Evolutionary conservation across 2,888 invertebrate species (phyloP), one percentile per base, ranked within the genome.

Genomic region (Andrena bicolor): DNA sequence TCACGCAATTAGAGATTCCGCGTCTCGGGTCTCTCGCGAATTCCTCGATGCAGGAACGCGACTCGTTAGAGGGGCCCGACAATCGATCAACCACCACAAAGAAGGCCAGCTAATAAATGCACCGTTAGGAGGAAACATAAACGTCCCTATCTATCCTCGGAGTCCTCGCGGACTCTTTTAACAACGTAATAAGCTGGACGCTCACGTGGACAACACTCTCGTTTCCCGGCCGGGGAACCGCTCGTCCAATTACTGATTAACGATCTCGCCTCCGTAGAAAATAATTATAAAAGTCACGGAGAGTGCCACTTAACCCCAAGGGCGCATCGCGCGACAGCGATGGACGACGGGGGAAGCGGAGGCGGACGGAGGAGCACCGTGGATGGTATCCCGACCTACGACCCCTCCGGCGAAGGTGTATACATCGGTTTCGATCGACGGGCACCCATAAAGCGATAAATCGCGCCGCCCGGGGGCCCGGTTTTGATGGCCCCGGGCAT

Each of bases 241-340:
- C 83, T 86, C 88, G 87, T 88, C 89, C 90, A 91, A 90, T 90
- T 89, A 86, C 88, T 83, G 86, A 88, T 90, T 90, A 87, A 89
- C 87, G 88, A 90, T 90, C 90, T 91, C 85, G 86, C 89, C 84
- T 82, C 79, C 85, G 84, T 77, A 51, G 85, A 82, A 89, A 90
- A 80, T 89, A 87, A 88, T 90, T 89, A 89, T 89, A 91, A 91
- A 91, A 91, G 89, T 92, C 91, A 87, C 70, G 13, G 88, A 89
- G 91, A 92, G 92, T 90, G 90, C 92, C 93, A 92, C 91, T 92
- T 92, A 92, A 92, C 92, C 92, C 89, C 90, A 87, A 89, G 92
- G 91, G 92, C 91, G 91, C 85, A 89, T 91, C 82, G 87, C 83
- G 84, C 82, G 77, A 66, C 26, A 28, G 65, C 48, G 69, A 68